These are phyloP conservation scores for Acanthurus lineatus DNA, from an alignment of 2,797 vertebrate species.

Conservation along the genomic window DNA sequence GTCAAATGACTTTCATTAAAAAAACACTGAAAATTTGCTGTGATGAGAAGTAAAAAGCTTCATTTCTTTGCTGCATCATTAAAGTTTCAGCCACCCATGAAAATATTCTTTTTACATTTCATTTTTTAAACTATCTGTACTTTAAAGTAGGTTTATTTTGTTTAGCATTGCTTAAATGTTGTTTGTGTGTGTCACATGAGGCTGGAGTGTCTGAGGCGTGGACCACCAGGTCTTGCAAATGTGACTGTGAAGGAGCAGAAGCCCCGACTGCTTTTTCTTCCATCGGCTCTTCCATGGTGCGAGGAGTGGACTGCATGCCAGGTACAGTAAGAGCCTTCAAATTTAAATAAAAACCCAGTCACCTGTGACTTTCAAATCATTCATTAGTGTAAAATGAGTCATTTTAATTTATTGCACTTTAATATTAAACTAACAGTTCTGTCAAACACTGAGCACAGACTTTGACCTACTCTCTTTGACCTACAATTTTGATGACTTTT, in stretches of 20 bases:
- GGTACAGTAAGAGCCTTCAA: slow-evolving; percentile 77
- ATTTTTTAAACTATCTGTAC: background rate
- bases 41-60: background rate
- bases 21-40: background rate
- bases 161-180: slow-evolving; percentile 25
- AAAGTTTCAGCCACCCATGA: background rate
- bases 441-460: background rate
- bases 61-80: background rate
- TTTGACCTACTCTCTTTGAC: background rate
- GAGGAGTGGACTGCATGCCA: slow-evolving; percentile 90
- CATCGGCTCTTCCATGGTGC: slow-evolving; percentile 56
- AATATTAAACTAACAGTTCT: background rate
- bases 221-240: slow-evolving; percentile 92
- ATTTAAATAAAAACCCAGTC: background rate
- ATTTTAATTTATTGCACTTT: background rate
- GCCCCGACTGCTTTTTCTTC: slow-evolving; percentile 79
- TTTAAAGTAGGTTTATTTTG: background rate
- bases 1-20: slow-evolving; percentile 5
- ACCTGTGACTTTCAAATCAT: background rate
- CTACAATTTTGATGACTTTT: background rate
- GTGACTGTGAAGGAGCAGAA: slow-evolving; percentile 89
- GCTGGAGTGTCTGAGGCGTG: slow-evolving; percentile 86
- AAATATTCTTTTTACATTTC: background rate
- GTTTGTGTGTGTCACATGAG: slow-evolving; percentile 67
- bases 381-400: background rate